Evolutionary conservation across 2,113 vertebrate genomes (phyloP).

Genomic region (Gallinago paraguaiae): DNA sequence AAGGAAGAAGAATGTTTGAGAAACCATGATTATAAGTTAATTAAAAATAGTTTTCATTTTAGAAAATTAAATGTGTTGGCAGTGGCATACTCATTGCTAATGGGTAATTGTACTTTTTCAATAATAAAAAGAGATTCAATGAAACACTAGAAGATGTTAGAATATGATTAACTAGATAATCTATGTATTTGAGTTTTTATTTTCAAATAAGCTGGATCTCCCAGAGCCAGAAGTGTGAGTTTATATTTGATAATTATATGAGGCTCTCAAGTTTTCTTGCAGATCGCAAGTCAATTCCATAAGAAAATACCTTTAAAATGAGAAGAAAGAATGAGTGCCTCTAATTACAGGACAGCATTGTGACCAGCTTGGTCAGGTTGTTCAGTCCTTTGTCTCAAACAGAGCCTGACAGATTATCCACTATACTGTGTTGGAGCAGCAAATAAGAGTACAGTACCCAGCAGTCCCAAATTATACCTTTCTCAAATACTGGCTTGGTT

Average conservation of each 20-base stretch:
- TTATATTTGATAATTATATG: slow-evolving; percentile 65
- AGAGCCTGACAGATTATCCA: background rate
- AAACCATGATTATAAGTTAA: slow-evolving; percentile 29
- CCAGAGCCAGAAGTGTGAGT: slow-evolving; percentile 39
- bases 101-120: slow-evolving; percentile 28
- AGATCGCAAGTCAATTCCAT: slow-evolving; percentile 59
- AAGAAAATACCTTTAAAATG: slow-evolving; percentile 32
- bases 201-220: slow-evolving; percentile 42
- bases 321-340: slow-evolving; percentile 22
- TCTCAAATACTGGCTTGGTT: background rate
- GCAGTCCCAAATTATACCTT: background rate
- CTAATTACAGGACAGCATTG: slow-evolving; percentile 8
- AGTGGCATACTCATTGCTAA: background rate
- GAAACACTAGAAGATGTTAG: slow-evolving; percentile 8
- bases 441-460: background rate
- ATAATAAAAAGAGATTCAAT: slow-evolving; percentile 14
- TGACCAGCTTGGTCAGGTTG: background rate
- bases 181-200: slow-evolving; percentile 61
- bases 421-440: background rate
- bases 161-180: slow-evolving; percentile 45
- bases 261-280: slow-evolving; percentile 43
- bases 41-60: slow-evolving; percentile 53
- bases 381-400: background rate
- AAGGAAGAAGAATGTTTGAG: background rate
- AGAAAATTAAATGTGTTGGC: slow-evolving; percentile 15